Evolutionary conservation across 2,113 vertebrate genomes (phyloP).

Genomic region (Alethe castanea): DNA sequence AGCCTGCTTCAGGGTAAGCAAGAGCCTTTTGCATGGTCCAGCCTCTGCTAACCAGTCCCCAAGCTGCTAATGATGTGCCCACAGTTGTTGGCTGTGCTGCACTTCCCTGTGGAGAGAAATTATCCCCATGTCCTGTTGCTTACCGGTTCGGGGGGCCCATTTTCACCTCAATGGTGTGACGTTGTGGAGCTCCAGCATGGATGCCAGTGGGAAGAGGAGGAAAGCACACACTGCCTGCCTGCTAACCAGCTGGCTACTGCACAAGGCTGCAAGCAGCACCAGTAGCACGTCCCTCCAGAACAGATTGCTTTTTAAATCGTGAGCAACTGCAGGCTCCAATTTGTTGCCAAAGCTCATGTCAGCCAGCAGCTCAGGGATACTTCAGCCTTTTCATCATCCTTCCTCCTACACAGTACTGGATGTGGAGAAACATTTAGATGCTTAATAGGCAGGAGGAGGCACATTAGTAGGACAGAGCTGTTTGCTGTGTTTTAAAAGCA

Average conservation of each 20-base stretch:
- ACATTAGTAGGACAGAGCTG: background rate
- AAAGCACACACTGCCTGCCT: background rate
- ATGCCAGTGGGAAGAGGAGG: background rate
- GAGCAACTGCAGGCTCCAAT: background rate
- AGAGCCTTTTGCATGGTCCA: rapidly evolving
- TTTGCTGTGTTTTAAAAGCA: background rate
- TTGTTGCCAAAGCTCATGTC: background rate
- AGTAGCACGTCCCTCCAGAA: background rate
- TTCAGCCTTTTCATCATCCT: background rate
- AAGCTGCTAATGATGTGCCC: too few species aligned
- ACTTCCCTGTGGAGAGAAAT: too few species aligned
- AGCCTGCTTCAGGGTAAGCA: background rate
- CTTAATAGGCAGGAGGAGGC: background rate
- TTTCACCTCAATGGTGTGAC: background rate
- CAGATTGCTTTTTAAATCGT: background rate
- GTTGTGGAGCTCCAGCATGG: background rate
- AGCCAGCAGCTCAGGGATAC: background rate
- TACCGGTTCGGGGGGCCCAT: rapidly evolving
- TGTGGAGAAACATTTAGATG: background rate
- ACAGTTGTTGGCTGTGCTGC: too few species aligned
- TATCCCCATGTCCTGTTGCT: too few species aligned
- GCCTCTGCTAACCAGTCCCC: too few species aligned
- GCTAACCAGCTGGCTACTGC: background rate
- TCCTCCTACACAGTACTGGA: background rate
- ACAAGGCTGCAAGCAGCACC: background rate